Conservation (phyloP, 2,888 invertebrate species). For the Siphlonurus alternatus region DNA sequence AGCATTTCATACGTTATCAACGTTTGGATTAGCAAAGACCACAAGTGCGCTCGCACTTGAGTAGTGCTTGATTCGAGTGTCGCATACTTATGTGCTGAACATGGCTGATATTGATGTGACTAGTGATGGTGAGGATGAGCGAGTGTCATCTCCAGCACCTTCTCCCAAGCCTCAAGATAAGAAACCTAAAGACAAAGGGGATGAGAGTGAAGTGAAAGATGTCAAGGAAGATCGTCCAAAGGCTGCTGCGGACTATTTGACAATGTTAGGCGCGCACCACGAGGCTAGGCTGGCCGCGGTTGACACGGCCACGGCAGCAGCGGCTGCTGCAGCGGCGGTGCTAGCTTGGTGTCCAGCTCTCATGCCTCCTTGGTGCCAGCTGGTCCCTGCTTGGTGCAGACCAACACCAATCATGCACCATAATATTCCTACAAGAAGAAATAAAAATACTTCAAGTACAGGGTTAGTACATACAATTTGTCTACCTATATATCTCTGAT, state of each 20-base stretch:
- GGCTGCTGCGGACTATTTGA: neutral
- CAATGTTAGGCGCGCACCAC: neutral
- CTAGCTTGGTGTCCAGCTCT: constrained; percentile 1
- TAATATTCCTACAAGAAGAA: neutral
- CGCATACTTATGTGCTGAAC: too few relatives aligned
- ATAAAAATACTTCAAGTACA: neutral
- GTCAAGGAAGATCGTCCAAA: neutral
- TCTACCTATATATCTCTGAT: too few relatives aligned
- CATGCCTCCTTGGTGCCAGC: constrained; percentile 1
- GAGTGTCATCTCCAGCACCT: too few relatives aligned
- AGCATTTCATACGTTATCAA: neutral
- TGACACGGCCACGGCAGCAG: neutral
- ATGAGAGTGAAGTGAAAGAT: neutral
- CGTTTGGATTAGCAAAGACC: neutral
- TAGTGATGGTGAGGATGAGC: neutral
- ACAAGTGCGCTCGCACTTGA: neutral
- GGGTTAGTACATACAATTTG: neutral
- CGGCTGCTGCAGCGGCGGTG: neutral
- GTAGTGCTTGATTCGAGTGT: neutral
- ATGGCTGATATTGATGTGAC: neutral
- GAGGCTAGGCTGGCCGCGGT: neutral
- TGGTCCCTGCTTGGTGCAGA: neutral
- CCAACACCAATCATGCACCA: neutral
- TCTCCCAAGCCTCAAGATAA: neutral
- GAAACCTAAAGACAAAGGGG: neutral